phyloP scores from a whole-genome alignment of 2,888 invertebrate species.

The Drosophila ezoana region DNA sequence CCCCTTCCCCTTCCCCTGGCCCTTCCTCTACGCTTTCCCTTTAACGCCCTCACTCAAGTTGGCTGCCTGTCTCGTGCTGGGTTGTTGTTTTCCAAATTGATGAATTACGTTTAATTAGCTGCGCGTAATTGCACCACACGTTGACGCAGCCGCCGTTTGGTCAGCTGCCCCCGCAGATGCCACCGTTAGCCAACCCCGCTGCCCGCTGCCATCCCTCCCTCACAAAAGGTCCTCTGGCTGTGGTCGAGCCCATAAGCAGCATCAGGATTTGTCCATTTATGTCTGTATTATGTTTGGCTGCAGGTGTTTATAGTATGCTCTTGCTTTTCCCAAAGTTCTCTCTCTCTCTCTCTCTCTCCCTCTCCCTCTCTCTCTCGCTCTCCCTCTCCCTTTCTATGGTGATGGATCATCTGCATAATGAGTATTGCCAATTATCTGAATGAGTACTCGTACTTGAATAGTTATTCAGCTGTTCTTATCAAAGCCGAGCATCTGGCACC shows the following conservation, averaged over 20 bases:
- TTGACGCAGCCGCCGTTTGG: constrained; percentile 25
- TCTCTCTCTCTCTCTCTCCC: background rate
- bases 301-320: constrained; percentile 31
- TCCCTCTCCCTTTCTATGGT: background rate
- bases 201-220: background rate
- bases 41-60: no score
- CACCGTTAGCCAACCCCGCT: background rate
- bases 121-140: constrained; percentile 52
- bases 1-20: no score
- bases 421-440: constrained; percentile 44
- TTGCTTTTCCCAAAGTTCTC: background rate
- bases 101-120: constrained; percentile 74
- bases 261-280: constrained; percentile 23
- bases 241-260: constrained; percentile 40
- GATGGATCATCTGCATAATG: constrained; percentile 43
- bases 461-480: background rate
- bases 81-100: constrained; percentile 51
- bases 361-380: background rate
- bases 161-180: background rate
- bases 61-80: constrained; percentile 1
- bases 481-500: background rate
- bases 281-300: constrained; percentile 33
- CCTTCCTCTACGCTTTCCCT: no score
- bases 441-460: constrained; percentile 11
- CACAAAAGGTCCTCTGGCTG: constrained; percentile 6